Base-by-base conservation (phyloP, 2,797 vertebrate species). In the Thaleichthys pacificus region DNA sequence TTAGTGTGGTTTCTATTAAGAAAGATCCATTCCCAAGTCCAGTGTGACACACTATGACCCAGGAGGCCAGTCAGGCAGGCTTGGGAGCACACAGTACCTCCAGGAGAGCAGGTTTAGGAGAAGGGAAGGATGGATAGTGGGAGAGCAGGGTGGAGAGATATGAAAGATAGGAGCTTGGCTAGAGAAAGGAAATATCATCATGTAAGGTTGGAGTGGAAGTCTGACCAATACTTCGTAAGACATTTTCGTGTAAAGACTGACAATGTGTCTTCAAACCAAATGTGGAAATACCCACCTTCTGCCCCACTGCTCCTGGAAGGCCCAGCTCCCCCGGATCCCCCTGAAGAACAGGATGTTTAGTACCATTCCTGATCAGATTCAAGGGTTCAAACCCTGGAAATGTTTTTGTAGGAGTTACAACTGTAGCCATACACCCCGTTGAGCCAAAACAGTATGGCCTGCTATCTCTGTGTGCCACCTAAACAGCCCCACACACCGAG, bases 281-380 rank as follows among this genome's bases (percentile, higher is more conserved):
- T 47, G 42, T 47, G 42, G 2, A 47, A 69, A 54, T 64, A 54
- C 72, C 32, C 81, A 97, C 96, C 95, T 96, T 97, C 77, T 90
- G 74, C 89, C 96, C 96, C 0, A 91, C 86, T 1, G 92, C 86
- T 86, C 96, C 96, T 0, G 95, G 94, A 70, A 96, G 94, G 74
- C 96, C 96, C 0, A 95, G 84, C 68, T 94, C 94, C 0, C 96
- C 96, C 7, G 91, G 17, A 38, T 95, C 92, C 0, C 96, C 96
- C 96, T 97, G 14, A 28, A 69, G 84, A 60, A 60, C 9, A n/a
- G 75, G 78, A 79, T 56, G 19, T n/a, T 47, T 47, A 47, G 42
- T 47, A 47, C 42, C 42, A 47, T 14, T 47, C 42, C 9, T 47
- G 42, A 47, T 47, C 2, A 47, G 42, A 47, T 14, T 47, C 42